Evolutionary conservation across 1,140 invertebrate genomes (phyloP).

Genomic region (Apolygus lucorum): DNA sequence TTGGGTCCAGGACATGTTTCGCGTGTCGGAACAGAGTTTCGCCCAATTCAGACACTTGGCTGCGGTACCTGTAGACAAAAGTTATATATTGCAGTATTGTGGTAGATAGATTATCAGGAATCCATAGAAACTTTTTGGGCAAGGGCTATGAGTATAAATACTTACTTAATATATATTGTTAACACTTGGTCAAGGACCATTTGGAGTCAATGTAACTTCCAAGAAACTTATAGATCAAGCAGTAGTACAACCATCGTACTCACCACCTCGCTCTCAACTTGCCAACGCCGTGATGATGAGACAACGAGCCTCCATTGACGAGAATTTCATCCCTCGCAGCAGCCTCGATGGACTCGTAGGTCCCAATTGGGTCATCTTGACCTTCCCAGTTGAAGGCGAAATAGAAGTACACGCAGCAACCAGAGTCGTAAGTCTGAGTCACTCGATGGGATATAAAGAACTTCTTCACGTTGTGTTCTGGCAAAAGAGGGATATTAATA

Average conservation of each 20-base stretch:
- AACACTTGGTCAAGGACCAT: too few relatives aligned
- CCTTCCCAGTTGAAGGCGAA: constrained; percentile 79
- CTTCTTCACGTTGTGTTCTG: constrained; percentile 48
- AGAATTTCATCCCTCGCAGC: constrained; percentile 87
- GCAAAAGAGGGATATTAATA: constrained; percentile 34
- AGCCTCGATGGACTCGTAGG: constrained; percentile 75
- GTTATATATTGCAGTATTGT: too few relatives aligned
- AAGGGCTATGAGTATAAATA: too few relatives aligned
- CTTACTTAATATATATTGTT: too few relatives aligned
- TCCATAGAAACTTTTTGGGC: too few relatives aligned
- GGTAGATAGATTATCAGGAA: too few relatives aligned
- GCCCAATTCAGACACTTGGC: constrained; percentile 66
- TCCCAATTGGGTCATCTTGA: constrained; percentile 61
- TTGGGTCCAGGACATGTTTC: constrained; percentile 81
- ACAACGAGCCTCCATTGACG: constrained; percentile 79
- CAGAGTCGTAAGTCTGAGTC: constrained; percentile 94
- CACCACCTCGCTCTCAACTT: constrained; percentile 76
- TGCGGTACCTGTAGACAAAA: constrained; percentile 51
- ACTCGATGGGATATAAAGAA: constrained; percentile 73
- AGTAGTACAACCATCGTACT: constrained; percentile 36
- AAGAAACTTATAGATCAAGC: too few relatives aligned
- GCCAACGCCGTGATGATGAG: constrained; percentile 94
- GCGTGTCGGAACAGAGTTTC: constrained; percentile 65
- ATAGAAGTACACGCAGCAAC: constrained; percentile 97
- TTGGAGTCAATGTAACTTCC: too few relatives aligned